phyloP scores from a whole-genome alignment of 2,797 vertebrate genomes.

The Salarias fasciatus region DNA sequence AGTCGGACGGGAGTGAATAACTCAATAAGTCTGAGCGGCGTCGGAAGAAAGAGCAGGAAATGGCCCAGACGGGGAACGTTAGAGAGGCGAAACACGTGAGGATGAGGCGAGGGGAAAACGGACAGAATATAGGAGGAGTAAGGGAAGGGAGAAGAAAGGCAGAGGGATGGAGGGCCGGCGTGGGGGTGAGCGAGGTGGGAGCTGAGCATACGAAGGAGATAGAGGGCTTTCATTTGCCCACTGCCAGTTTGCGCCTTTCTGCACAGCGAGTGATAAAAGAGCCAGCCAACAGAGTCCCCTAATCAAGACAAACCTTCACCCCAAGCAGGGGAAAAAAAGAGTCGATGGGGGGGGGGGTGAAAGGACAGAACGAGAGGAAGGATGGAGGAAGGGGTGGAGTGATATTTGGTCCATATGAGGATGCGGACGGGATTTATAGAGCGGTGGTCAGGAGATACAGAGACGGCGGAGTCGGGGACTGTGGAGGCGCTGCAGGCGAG shows the following conservation, averaged over 20 bases:
- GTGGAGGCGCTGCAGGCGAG: constrained; percentile 43
- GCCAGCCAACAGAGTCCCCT: constrained; percentile 72
- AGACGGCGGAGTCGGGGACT: constrained; percentile 23
- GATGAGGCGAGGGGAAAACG: not conserved
- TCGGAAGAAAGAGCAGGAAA: constrained; percentile 50
- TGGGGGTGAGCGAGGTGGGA: constrained; percentile 43
- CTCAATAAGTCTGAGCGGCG: constrained; percentile 16
- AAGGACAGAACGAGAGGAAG: constrained; percentile 2
- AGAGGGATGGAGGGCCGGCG: constrained; percentile 21
- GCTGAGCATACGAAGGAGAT: constrained; percentile 64
- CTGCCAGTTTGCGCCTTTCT: constrained; percentile 76
- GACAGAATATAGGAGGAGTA: constrained; percentile 30
- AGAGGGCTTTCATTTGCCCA: constrained; percentile 79
- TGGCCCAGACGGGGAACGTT: constrained; percentile 44
- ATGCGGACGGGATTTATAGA: constrained; percentile 64
- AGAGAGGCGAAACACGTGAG: constrained; percentile 5
- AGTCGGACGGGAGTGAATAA: constrained; percentile 38
- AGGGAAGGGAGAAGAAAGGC: constrained; percentile 54
- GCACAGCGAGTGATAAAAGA: constrained; percentile 80
- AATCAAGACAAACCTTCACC: constrained; percentile 83
- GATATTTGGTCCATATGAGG: constrained; percentile 50
- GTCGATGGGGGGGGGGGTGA: constrained; percentile 30
- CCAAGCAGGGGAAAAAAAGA: constrained; percentile 56
- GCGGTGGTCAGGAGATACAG: constrained; percentile 61
- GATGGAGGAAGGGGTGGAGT: constrained; percentile 20